Base-by-base conservation (phyloP, 1,140 invertebrate genomes). In the Euglossa dilemma region DNA sequence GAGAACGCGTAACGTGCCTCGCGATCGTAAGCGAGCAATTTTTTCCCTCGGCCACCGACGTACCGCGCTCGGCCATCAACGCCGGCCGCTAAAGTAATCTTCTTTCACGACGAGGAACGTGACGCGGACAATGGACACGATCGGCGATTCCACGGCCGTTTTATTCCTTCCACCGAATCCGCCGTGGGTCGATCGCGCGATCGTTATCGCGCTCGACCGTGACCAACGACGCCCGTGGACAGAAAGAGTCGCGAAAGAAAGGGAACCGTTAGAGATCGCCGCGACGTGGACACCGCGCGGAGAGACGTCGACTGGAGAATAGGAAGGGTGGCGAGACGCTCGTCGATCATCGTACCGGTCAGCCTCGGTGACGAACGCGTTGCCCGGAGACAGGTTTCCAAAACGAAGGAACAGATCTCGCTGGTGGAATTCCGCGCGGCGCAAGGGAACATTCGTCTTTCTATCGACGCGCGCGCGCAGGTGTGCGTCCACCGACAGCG, bases 1-100 rank as follows among this genome's bases (percentile, higher is more conserved):
- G 61, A 66, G 47, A 79, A 72, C 81, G 63, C 74, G 76, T 87
- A 80, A 85, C 85, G 73, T 85, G 72, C 78, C 67, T 47, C 67
- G 77, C 83, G 71, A 86, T 61, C 72, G 79, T 86, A 78, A 87
- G 78, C 56, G 47, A 2, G 57, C 28, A 20, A 63, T 61, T 79
- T 61, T 66, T 77, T 67, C 14, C 28, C 25, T 36, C 14, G 5
- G 16, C 25, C 25, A 7, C 16, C 0, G 7, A 18, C n/a, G 20
- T 7, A 2, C 18, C 8, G 25, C 36, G 16, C 50, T 66, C 61
- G 47, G 7, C 45, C 45, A 54, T 28, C 20, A 70, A 72, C 76
- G 69, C 72, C 72, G n/a, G n/a, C 57, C 56, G 69, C 25, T 57
- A 45, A 47, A 56, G 78, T 64, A 80, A 80, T 80, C 69, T 80